Conservation (phyloP, 2,797 vertebrate genomes). For the Ptychobarbus kaznakovi region DNA sequence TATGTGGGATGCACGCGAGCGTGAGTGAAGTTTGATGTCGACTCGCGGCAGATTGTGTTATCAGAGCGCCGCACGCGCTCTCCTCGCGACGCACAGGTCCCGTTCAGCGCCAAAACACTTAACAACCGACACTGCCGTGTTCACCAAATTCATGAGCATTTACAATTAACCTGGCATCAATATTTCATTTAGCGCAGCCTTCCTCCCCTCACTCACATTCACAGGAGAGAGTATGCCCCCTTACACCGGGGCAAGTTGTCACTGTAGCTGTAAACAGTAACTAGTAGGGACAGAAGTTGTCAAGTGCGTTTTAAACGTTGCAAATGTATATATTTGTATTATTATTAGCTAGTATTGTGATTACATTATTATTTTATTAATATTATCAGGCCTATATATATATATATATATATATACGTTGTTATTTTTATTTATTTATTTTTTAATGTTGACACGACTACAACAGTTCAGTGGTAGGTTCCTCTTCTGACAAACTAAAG, state of each 20-base stretch:
- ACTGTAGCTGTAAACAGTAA: not conserved
- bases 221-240: not conserved
- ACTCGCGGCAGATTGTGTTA: slow-evolving; percentile 75
- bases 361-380: not conserved
- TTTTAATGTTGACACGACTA: too few relatives aligned
- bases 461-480: not conserved
- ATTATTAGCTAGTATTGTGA: not conserved
- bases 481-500: too few relatives aligned
- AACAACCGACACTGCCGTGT: slow-evolving; percentile 8
- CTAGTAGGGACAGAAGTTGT: not conserved
- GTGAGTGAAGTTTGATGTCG: not conserved
- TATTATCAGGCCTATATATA: not conserved
- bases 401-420: too few relatives aligned
- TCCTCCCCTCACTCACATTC: slow-evolving; percentile 10
- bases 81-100: not conserved
- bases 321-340: not conserved
- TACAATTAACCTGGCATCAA: slow-evolving; percentile 17
- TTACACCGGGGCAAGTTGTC: not conserved
- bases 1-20: slow-evolving; percentile 25
- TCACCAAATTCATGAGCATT: slow-evolving; percentile 2
- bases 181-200: not conserved
- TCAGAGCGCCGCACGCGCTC: slow-evolving; percentile 69
- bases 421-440: too few relatives aligned
- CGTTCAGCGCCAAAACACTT: slow-evolving; percentile 4
- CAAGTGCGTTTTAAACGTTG: not conserved